These are phyloP conservation scores for Latrodectus hesperus DNA, from an alignment of 2,888 invertebrate species.

Conservation along the genomic window DNA sequence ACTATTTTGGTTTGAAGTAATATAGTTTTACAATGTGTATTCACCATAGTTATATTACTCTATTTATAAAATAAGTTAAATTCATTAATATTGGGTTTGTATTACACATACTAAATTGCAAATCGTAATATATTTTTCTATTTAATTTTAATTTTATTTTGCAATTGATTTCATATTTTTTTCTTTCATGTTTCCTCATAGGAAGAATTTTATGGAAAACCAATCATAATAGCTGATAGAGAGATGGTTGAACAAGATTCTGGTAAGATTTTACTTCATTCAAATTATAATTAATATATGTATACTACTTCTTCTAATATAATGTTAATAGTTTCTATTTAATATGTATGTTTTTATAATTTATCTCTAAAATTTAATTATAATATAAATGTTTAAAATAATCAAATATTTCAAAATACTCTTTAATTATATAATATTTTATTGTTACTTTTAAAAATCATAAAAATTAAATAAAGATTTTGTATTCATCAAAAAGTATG, in stretches of 20 bases:
- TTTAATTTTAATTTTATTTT: background rate
- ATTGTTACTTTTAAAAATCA: no score
- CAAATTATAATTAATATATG: no score
- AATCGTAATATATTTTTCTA: background rate
- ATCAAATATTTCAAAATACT: no score
- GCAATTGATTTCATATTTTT: background rate
- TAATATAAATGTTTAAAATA: no score
- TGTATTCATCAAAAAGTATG: no score
- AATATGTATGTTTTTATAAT: no score
- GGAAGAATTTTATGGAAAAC: slow-evolving; percentile 93
- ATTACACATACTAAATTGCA: background rate
- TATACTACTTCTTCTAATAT: no score
- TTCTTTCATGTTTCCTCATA: slow-evolving; percentile 76
- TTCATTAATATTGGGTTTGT: background rate
- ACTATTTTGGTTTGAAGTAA: no score
- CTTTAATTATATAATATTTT: no score
- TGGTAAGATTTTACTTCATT: slow-evolving; percentile 72
- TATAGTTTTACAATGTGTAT: background rate
- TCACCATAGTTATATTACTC: background rate
- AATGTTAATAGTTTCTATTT: no score
- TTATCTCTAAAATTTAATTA: no score
- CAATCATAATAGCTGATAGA: slow-evolving; percentile 89
- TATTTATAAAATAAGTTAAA: background rate
- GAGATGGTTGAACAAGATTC: slow-evolving; percentile 94
- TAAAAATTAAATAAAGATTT: no score